Evolutionary conservation across 2,888 invertebrate species (phyloP).

Genomic region (Chaitophorus viminalis): DNA sequence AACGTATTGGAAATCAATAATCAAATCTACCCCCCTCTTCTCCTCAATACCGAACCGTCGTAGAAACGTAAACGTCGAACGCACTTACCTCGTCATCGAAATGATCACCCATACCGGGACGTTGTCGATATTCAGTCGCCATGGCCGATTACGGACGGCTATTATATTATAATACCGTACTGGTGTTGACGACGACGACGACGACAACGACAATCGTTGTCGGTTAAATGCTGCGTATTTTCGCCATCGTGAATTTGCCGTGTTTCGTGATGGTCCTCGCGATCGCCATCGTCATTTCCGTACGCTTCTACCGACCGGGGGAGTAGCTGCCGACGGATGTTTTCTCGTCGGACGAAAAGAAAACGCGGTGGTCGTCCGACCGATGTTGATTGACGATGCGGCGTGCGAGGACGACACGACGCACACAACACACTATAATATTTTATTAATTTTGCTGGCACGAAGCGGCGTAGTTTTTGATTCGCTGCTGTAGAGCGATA

Average conservation of each 20-base stretch:
- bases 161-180: too few species aligned
- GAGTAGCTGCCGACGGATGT: background rate
- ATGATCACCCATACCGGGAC: conserved; percentile 48
- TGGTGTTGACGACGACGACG: too few species aligned
- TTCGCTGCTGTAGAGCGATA: background rate
- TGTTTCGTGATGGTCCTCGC: background rate
- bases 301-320: background rate
- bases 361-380: background rate
- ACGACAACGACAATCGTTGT: background rate
- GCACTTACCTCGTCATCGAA: conserved; percentile 54
- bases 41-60: background rate
- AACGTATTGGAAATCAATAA: too few species aligned
- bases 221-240: background rate
- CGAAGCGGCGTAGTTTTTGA: background rate
- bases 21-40: too few species aligned
- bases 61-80: background rate
- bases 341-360: background rate
- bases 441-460: background rate
- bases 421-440: too few species aligned
- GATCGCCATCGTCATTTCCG: background rate
- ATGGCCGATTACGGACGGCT: background rate
- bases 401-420: background rate
- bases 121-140: conserved; percentile 50
- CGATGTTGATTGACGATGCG: background rate
- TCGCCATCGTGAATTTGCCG: background rate